A percentile compares a stretch with the other conserved stretches of the same genome.
These are phyloP conservation scores for Seladonia tumulorum DNA, from an alignment of 2,888 invertebrate species.

Conservation along the genomic window DNA sequence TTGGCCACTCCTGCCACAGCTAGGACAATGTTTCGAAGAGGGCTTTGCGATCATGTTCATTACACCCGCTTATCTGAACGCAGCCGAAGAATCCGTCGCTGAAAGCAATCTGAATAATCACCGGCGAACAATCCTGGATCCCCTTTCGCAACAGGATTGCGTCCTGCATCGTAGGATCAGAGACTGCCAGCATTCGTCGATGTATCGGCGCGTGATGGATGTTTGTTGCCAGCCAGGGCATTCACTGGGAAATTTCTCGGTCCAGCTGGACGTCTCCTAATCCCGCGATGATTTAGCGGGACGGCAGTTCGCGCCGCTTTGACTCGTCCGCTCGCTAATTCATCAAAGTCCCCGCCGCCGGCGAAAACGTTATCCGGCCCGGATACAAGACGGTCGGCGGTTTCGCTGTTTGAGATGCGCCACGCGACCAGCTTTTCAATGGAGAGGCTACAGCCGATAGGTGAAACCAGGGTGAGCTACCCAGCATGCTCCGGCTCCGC, in stretches of 20 bases:
- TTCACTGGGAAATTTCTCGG: conserved; percentile 1
- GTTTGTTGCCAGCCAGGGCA: not conserved
- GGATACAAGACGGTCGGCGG: not conserved
- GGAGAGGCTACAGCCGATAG: not conserved
- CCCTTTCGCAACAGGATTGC: not conserved
- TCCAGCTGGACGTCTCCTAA: conserved; percentile 1
- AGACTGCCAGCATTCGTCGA: not conserved
- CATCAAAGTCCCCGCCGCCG: not conserved
- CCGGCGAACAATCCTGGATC: not conserved
- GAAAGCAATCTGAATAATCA: not conserved
- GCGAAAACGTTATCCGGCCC: conserved; percentile 5
- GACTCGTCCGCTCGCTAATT: not conserved
- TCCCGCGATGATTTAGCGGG: not conserved
- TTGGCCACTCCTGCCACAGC: not conserved
- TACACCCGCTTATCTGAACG: not conserved
- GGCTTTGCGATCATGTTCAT: not conserved
- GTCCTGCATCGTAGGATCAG: not conserved
- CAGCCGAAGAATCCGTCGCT: not conserved
- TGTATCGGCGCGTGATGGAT: not conserved
- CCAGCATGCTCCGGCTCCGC: not conserved
- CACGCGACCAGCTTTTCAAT: not conserved
- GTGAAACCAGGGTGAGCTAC: not conserved
- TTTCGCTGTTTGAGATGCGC: not conserved
- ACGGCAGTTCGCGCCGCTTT: not conserved
- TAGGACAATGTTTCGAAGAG: not conserved